Evolutionary conservation across 2,797 vertebrate species (phyloP).

Genomic region (Tympanoctomys barrerae): DNA sequence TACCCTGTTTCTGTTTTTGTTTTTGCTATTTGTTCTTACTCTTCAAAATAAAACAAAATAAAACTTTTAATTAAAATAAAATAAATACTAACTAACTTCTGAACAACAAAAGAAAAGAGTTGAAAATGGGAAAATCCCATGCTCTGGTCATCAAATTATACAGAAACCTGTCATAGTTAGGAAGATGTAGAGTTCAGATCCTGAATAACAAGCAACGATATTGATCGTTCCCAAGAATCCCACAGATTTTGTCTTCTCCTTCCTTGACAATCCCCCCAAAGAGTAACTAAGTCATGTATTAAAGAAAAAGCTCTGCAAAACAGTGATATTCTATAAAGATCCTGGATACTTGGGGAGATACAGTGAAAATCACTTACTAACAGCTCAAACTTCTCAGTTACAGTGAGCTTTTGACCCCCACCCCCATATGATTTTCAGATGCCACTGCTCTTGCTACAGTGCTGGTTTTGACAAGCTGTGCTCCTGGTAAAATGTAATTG

Average conservation of each 20-base stretch:
- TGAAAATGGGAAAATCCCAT: slow-evolving; percentile 65
- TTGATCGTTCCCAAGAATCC: slow-evolving; percentile 60
- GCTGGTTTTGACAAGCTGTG: slow-evolving; percentile 87
- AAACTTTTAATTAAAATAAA: too few species aligned
- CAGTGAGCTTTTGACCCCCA: slow-evolving; percentile 78
- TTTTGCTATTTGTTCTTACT: too few species aligned
- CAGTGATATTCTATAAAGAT: slow-evolving; percentile 79
- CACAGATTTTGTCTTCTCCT: not conserved
- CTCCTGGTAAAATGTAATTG: slow-evolving; percentile 87
- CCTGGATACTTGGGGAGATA: slow-evolving; percentile 67
- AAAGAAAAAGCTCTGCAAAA: slow-evolving; percentile 70
- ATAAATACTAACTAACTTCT: too few species aligned
- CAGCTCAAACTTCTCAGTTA: slow-evolving; percentile 80
- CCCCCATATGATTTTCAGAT: slow-evolving; percentile 84
- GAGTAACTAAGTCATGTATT: slow-evolving; percentile 82
- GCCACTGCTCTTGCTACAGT: slow-evolving; percentile 76
- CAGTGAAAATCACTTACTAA: slow-evolving; percentile 81
- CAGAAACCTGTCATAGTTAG: slow-evolving; percentile 69
- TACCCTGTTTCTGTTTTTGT: too few species aligned
- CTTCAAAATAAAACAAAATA: too few species aligned
- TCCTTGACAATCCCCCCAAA: not conserved
- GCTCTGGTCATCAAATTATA: slow-evolving; percentile 63
- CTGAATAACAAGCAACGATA: slow-evolving; percentile 68
- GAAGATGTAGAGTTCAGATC: slow-evolving; percentile 77
- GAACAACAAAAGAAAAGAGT: not conserved